Percentiles rank a stretch among this genome's conserved stretches.
Conservation (phyloP, 2,888 invertebrate species). For the Metalampra italica region DNA sequence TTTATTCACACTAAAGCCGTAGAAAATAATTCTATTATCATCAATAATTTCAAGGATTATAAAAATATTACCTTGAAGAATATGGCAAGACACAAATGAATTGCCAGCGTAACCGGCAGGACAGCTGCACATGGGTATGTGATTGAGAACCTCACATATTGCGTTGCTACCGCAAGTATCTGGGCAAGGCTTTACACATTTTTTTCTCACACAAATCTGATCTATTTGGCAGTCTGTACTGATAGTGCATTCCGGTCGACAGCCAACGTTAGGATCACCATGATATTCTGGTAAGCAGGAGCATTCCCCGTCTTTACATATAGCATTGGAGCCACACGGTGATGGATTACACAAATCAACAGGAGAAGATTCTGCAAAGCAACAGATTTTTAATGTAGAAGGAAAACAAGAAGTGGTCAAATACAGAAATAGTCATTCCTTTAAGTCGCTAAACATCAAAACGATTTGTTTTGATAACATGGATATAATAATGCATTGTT, state of each 20-base stretch:
- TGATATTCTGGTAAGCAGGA: conserved; percentile 85
- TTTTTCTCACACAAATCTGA: conserved; percentile 84
- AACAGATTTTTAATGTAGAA: neutral
- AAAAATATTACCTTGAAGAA: conserved; percentile 64
- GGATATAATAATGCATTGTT: too few species aligned
- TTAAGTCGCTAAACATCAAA: too few species aligned
- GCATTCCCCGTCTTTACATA: conserved; percentile 83
- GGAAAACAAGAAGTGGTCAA: too few species aligned
- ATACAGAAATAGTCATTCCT: too few species aligned
- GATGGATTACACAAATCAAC: conserved; percentile 81
- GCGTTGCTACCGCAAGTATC: conserved; percentile 88
- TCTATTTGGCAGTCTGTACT: conserved; percentile 85
- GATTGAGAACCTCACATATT: conserved; percentile 86
- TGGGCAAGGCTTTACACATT: conserved; percentile 88
- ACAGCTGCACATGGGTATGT: conserved; percentile 87
- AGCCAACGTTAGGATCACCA: conserved; percentile 87
- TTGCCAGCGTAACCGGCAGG: conserved; percentile 85
- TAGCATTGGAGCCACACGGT: conserved; percentile 86
- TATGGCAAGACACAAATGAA: conserved; percentile 83
- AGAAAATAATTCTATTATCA: too few species aligned
- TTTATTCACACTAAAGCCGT: too few species aligned
- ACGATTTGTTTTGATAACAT: too few species aligned
- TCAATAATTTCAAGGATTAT: neutral
- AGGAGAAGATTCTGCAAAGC: conserved; percentile 38
- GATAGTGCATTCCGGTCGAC: conserved; percentile 89